Conservation (phyloP, 2,888 invertebrate genomes). For the Elmis aenea region DNA sequence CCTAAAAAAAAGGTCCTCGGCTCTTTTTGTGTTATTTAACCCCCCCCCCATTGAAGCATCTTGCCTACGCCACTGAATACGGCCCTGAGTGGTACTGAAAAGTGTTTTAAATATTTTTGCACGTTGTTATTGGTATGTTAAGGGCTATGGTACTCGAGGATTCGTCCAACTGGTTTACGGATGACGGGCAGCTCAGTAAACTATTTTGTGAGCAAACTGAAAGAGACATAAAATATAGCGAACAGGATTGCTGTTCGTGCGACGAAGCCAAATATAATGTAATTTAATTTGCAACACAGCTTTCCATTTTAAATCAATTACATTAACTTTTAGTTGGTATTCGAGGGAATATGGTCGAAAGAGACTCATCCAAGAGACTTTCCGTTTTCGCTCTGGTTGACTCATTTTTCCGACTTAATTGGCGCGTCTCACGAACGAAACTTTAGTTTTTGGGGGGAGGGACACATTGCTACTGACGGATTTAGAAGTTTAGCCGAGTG, state of each 20-base stretch:
- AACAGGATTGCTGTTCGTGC: constrained; percentile 81
- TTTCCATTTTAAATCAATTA: background rate
- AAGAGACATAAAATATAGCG: constrained; percentile 53
- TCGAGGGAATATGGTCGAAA: constrained; percentile 93
- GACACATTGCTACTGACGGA: constrained; percentile 80
- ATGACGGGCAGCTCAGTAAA: constrained; percentile 76
- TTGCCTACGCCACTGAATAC: too few relatives aligned
- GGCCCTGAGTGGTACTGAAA: too few relatives aligned
- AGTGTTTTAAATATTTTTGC: too few relatives aligned
- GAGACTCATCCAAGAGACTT: constrained; percentile 95
- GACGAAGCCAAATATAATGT: constrained; percentile 94
- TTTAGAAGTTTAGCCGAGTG: constrained; percentile 79
- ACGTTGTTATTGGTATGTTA: too few relatives aligned
- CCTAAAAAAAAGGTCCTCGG: too few relatives aligned
- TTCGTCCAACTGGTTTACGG: constrained; percentile 78
- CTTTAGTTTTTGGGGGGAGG: constrained; percentile 89
- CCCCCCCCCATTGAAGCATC: too few relatives aligned
- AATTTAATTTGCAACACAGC: too few relatives aligned
- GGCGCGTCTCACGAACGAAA: constrained; percentile 89
- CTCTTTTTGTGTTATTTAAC: too few relatives aligned
- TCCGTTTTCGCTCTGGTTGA: constrained; percentile 83
- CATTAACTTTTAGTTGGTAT: constrained; percentile 59
- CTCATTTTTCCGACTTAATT: constrained; percentile 96
- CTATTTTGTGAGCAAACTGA: constrained; percentile 75
- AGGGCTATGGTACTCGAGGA: constrained; percentile 86